phyloP scores from a whole-genome alignment of 2,113 vertebrate genomes.

The Murina feae region DNA sequence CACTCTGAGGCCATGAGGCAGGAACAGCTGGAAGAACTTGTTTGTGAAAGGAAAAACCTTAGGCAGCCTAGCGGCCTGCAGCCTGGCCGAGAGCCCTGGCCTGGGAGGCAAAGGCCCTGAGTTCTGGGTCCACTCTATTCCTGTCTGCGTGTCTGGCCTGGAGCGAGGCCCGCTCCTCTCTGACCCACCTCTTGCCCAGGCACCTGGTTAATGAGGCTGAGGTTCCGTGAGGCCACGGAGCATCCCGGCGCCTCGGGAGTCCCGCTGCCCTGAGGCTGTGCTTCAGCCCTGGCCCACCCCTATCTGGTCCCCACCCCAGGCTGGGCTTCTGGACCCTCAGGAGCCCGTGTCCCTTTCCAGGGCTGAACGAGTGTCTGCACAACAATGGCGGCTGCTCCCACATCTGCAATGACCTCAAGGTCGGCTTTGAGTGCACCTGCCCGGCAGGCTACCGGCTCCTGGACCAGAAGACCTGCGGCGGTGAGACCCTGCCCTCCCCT shows the following conservation, averaged over 20 bases:
- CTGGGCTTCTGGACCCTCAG: conserved; percentile 14
- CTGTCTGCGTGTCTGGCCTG: not conserved
- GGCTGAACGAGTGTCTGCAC: conserved; percentile 85
- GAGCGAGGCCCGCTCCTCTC: not conserved
- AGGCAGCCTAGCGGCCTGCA: not conserved
- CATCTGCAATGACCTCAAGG: conserved; percentile 92
- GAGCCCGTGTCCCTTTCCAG: conserved; percentile 72
- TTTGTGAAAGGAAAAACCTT: conserved; percentile 45
- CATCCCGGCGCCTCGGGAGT: not conserved
- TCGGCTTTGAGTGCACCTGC: conserved; percentile 94
- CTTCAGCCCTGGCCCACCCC: not conserved
- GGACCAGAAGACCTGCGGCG: conserved; percentile 97
- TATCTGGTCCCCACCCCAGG: not conserved
- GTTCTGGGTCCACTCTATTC: not conserved
- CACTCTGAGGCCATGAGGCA: not conserved
- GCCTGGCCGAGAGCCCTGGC: not conserved
- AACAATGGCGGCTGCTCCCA: conserved; percentile 98
- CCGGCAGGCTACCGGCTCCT: conserved; percentile 93
- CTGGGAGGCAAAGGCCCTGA: not conserved
- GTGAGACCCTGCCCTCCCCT: conserved; percentile 77
- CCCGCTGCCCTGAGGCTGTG: not conserved
- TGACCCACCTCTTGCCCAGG: not conserved
- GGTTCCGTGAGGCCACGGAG: not conserved
- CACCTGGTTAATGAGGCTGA: not conserved
- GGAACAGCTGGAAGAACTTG: not conserved